phyloP scores from a whole-genome alignment of 2,888 invertebrate species.

The Pecten maximus region DNA sequence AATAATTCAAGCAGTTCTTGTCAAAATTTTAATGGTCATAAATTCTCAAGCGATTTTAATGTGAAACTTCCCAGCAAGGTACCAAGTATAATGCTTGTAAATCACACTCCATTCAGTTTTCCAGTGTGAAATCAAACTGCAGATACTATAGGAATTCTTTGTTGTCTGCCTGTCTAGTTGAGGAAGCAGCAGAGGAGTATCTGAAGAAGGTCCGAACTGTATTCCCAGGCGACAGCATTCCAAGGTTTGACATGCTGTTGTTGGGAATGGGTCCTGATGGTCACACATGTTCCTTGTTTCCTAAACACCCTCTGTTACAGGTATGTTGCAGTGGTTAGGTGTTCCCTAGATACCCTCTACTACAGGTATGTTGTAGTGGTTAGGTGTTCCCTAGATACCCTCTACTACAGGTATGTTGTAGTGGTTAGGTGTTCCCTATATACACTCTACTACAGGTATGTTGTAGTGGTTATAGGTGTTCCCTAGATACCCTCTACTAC shows the following conservation, averaged over 20 bases:
- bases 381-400: constrained; percentile 93
- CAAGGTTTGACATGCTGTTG: constrained; percentile 93
- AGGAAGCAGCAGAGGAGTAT: constrained; percentile 90
- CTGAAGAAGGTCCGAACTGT: constrained; percentile 86
- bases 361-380: constrained; percentile 83
- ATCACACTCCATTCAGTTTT: too few species aligned
- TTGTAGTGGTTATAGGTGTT: constrained; percentile 90
- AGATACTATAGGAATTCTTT: too few species aligned
- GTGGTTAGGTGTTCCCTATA: constrained; percentile 93
- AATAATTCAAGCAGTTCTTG: too few species aligned
- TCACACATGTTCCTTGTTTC: constrained; percentile 98
- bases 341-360: constrained; percentile 97
- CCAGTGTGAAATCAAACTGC: too few species aligned
- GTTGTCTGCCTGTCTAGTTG: constrained; percentile 84
- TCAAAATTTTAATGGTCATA: too few species aligned
- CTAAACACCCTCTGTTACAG: constrained; percentile 85
- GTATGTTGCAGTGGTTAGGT: constrained; percentile 85
- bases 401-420: constrained; percentile 79
- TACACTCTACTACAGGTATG: constrained; percentile 95
- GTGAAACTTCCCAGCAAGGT: too few species aligned
- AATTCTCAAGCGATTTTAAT: too few species aligned
- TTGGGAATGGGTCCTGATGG: constrained; percentile 99
- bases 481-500: constrained; percentile 87
- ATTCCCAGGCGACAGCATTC: constrained; percentile 86
- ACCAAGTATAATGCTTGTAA: too few species aligned